Evolutionary conservation across 92 coral and sea anemone genomes (phyloP).

Genomic region (Epizoanthus scotinus): DNA sequence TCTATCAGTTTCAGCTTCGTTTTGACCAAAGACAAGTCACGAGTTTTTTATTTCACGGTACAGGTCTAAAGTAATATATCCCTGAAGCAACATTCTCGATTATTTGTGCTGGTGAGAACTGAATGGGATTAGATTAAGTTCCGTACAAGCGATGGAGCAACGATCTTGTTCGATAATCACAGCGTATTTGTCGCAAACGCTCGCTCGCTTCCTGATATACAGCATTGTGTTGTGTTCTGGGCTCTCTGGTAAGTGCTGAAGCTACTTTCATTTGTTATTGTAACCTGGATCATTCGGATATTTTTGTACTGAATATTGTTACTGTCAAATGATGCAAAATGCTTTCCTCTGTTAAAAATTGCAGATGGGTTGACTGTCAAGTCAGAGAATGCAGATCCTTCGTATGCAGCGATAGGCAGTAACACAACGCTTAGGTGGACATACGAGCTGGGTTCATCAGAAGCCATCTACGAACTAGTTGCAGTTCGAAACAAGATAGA

Average conservation of each 20-base stretch:
- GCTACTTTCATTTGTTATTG: not conserved
- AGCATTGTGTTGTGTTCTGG: not conserved
- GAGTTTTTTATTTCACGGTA: not conserved
- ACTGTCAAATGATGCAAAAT: not conserved
- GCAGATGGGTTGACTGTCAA: not conserved
- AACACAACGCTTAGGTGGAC: not conserved
- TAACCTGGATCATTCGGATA: too few relatives aligned
- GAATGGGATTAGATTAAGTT: not conserved
- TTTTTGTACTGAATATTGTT: not conserved
- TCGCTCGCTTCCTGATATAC: not conserved
- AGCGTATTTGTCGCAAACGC: not conserved
- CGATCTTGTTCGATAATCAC: not conserved
- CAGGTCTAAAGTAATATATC: not conserved
- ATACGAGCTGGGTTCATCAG: not conserved
- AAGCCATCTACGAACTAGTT: not conserved
- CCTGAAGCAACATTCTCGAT: not conserved
- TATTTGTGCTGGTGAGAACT: not conserved
- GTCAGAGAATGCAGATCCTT: not conserved
- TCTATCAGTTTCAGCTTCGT: not conserved
- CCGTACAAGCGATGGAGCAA: not conserved
- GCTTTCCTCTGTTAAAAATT: not conserved
- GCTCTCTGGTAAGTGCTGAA: not conserved
- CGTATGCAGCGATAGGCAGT: not conserved
- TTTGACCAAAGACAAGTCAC: not conserved
- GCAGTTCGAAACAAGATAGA: not conserved